These are phyloP conservation scores for Dromiciops gliroides DNA, from an alignment of 2,113 vertebrate species.

Conservation along the genomic window DNA sequence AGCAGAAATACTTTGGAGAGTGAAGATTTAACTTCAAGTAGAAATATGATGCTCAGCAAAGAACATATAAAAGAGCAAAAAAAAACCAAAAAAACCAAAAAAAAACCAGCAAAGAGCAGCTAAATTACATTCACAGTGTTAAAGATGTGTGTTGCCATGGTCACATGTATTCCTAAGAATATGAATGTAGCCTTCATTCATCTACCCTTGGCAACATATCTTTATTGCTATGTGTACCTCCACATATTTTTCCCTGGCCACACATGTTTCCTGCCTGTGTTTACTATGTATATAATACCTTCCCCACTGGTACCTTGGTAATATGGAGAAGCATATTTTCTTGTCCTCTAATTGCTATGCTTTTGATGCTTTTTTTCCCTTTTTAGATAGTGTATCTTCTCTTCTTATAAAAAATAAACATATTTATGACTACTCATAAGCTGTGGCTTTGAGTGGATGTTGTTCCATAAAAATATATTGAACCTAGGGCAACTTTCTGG, in stretches of 20 bases:
- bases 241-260: not conserved
- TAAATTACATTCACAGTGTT: not conserved
- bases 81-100: not conserved
- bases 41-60: not conserved
- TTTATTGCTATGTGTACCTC: not conserved
- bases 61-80: not conserved
- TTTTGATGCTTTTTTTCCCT: not conserved
- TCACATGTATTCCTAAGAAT: not conserved
- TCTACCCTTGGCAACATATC: not conserved
- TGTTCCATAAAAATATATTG: not conserved
- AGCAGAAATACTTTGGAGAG: not conserved
- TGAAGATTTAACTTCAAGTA: not conserved
- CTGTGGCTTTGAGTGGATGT: not conserved
- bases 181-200: not conserved
- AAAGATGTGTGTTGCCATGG: not conserved
- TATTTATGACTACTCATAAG: not conserved
- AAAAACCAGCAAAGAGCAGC: not conserved
- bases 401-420: not conserved
- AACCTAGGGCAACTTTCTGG: not conserved
- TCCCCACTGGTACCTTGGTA: not conserved
- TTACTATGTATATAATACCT: not conserved
- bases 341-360: not conserved
- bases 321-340: not conserved
- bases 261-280: not conserved
- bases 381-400: not conserved